Base-by-base conservation (phyloP, 2,888 invertebrate genomes). In the Eupithecia centaureata region DNA sequence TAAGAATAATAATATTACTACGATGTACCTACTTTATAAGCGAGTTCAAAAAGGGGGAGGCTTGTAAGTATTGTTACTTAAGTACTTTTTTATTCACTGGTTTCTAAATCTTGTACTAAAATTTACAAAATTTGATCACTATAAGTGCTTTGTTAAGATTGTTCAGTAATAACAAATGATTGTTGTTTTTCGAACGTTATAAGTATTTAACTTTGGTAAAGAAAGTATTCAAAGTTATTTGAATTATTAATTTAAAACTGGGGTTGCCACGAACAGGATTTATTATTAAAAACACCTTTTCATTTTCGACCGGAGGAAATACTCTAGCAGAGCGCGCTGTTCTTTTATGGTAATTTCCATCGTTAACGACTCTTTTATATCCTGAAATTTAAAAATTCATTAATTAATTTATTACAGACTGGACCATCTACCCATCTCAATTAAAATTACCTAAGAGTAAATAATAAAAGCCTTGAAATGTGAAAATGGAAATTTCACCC, bases 301-400 rank as follows among this genome's bases (percentile, higher is more conserved):
- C 22, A 47, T 47, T 47, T 10, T 42, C 10, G 12, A 47, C 22
- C 18, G 22, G 47, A 47, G 22, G 42, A n/a, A n/a, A 38, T 47
- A 47, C 12, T 47, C 22, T 22, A 12, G 22, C n/a, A n/a, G 22
- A 12, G 2, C 2, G 18, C 47, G 22, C 10, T 47, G 22, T 47
- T 47, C 47, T 47, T 22, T 47, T 47, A 47, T 47, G 47, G 47
- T 47, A 47, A 47, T 47, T 47, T 47, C 12, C 18, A 22, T 47
- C 47, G 47, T 47, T 47, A 47, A 22, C 22, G 47, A 12, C 47
- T 47, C 47, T 10, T 10, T 47, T 22, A 47, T 47, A 47, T 22
- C 18, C 22, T 22, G 22, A 22, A 47, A 47, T 47, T 18, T 47
- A 12, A 12, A 42, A 47, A 47, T 4, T 8, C 18, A 22, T 22